These are phyloP conservation scores for Phylloscopus collybita DNA, from an alignment of 2,797 vertebrate species.

Conservation along the genomic window DNA sequence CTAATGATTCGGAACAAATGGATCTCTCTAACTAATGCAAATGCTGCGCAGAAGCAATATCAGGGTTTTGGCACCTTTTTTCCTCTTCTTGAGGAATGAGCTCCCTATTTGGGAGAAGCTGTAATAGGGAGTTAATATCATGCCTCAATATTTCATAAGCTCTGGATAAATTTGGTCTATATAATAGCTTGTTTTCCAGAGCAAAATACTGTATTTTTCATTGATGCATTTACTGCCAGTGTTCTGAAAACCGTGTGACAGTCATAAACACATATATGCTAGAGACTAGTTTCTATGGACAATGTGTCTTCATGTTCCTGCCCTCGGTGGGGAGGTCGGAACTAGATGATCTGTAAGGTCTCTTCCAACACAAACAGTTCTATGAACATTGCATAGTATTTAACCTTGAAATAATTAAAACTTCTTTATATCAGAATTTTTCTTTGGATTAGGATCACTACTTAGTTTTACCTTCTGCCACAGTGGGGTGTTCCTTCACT, in stretches of 20 bases:
- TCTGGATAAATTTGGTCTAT: neutral
- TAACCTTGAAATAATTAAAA: neutral
- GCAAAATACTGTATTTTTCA: neutral
- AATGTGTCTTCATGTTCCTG: neutral
- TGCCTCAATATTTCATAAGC: neutral
- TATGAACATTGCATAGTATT: neutral
- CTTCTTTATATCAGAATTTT: neutral
- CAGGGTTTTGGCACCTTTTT: neutral
- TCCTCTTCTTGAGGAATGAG: neutral
- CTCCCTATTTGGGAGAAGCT: neutral
- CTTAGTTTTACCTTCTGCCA: neutral
- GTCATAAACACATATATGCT: neutral
- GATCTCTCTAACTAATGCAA: neutral
- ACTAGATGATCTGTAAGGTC: neutral
- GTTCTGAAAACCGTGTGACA: neutral
- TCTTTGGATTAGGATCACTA: neutral
- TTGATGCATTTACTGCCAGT: neutral
- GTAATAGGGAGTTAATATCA: neutral
- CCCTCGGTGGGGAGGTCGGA: rapidly evolving
- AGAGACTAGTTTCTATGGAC: neutral
- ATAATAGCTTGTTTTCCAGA: neutral
- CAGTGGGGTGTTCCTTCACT: neutral
- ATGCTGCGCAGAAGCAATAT: neutral
- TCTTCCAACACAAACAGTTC: neutral
- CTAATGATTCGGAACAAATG: neutral